Base-by-base conservation (phyloP, 2,113 vertebrate species). In the Bucco capensis region DNA sequence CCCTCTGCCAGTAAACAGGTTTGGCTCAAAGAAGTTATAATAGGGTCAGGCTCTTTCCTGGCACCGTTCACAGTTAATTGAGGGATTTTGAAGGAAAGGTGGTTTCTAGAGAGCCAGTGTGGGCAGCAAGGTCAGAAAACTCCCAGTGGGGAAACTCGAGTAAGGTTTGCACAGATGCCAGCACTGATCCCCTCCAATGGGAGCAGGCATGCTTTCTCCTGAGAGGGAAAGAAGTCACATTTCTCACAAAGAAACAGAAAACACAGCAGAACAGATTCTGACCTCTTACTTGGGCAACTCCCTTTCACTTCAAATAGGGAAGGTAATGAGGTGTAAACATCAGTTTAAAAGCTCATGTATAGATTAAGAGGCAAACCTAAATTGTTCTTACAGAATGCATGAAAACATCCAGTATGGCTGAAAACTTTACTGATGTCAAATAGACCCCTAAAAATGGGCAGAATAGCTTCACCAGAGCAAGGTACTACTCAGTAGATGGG, bases 71-170 rank as follows among this genome's bases (percentile, higher is more conserved):
- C 44, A 60, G 30, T 33, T 78, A 80, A 58, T 13, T 60, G 88
- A 90, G 69, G 64, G 86, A 64, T 82, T 80, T 28, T 83, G 80
- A 86, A 83, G 75, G 65, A 71, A 92, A 93, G 73, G 49, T 83
- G 86, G 37, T 83, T 91, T 90, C 79, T 66, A 69, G 90, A 86
- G 65, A 80, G 40, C n/a, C 66, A 35, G 10, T 8, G 50, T 70
- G 72, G 56, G 75, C 75, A 80, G 76, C 72, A 70, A 72, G 67
- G 75, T 73, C 58, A 86, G 72, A 72, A 85, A 88, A 22, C 19
- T 80, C 57, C 50, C 79, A 44, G 5, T 3, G 31, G 85, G 24
- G 60, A 87, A 83, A 56, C 44, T 30, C 9, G 1, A 80, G 54
- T 50, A 76, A 54, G 69, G 27, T 80, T 66, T 79, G 82, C 33